These are phyloP conservation scores for Melanotaenia parkinsoni DNA, from an alignment of 2,797 vertebrate genomes.

Conservation along the genomic window DNA sequence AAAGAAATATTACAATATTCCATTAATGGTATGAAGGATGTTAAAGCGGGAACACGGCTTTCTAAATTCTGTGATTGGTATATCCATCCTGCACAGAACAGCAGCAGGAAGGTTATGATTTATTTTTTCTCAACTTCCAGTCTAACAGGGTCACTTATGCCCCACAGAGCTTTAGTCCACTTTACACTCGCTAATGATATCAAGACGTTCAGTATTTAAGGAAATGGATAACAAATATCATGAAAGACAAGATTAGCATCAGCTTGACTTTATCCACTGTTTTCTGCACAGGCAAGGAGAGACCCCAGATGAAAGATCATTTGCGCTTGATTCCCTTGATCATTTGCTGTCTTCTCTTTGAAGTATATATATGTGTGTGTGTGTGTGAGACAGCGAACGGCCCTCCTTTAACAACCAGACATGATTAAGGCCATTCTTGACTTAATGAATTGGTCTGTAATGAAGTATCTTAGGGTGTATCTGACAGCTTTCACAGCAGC, in stretches of 20 bases:
- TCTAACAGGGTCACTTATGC: constrained; percentile 25
- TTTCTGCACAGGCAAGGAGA: constrained; percentile 33
- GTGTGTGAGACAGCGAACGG: constrained; percentile 9
- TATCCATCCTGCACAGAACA: constrained; percentile 4
- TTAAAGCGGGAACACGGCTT: background rate
- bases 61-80: constrained; percentile 4
- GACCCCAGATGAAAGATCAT: constrained; percentile 53
- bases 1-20: background rate
- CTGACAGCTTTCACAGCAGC: constrained; percentile 54
- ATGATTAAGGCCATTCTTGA: constrained; percentile 69
- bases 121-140: constrained; percentile 31
- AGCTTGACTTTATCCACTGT: constrained; percentile 44
- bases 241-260: constrained; percentile 46
- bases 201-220: constrained; percentile 21
- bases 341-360: constrained; percentile 64
- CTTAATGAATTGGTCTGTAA: constrained; percentile 72
- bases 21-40: constrained; percentile 3
- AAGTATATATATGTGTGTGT: constrained; percentile 39
- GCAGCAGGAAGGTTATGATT: constrained; percentile 23
- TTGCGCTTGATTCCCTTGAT: constrained; percentile 65
- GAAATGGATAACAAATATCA: constrained; percentile 20
- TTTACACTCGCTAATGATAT: constrained; percentile 19
- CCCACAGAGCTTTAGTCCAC: constrained; percentile 30
- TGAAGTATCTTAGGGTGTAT: constrained; percentile 61
- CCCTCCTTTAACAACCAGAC: constrained; percentile 55